Percentiles rank a stretch among this genome's conserved stretches.
Evolutionary conservation across 2,113 vertebrate genomes (phyloP).

Genomic region (Ophthalmolycus amberensis): DNA sequence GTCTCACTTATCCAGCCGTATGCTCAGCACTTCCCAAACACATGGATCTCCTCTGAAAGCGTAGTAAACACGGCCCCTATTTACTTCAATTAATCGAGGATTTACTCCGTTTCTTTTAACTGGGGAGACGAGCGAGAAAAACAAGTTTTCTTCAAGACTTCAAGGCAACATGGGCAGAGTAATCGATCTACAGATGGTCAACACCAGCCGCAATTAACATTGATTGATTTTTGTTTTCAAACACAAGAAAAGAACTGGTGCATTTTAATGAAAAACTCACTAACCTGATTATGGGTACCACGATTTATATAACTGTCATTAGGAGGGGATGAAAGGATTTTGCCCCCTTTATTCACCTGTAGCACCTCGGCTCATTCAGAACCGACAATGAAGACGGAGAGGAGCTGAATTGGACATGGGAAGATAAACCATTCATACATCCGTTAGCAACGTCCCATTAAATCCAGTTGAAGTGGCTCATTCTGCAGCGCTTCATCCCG

Average conservation of each 20-base stretch:
- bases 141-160: neutral
- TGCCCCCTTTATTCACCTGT: neutral
- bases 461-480: conserved; percentile 50
- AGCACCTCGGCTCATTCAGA: conserved; percentile 26
- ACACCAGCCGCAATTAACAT: neutral
- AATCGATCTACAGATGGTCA: neutral
- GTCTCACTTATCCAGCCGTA: neutral
- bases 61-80: neutral
- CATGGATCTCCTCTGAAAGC: neutral
- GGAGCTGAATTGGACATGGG: conserved; percentile 45
- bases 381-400: conserved; percentile 34
- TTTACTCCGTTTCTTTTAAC: neutral
- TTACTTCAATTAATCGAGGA: neutral
- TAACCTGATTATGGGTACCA: neutral
- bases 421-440: conserved; percentile 61
- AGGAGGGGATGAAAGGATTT: neutral
- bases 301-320: conserved; percentile 8
- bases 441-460: conserved; percentile 53
- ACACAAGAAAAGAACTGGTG: neutral
- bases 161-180: neutral
- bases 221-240: neutral
- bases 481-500: conserved; percentile 28
- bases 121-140: neutral
- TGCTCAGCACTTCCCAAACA: neutral
- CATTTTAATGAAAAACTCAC: neutral